Evolutionary conservation across 2,113 vertebrate genomes (phyloP).

Genomic region (Atlantisia rogersi): DNA sequence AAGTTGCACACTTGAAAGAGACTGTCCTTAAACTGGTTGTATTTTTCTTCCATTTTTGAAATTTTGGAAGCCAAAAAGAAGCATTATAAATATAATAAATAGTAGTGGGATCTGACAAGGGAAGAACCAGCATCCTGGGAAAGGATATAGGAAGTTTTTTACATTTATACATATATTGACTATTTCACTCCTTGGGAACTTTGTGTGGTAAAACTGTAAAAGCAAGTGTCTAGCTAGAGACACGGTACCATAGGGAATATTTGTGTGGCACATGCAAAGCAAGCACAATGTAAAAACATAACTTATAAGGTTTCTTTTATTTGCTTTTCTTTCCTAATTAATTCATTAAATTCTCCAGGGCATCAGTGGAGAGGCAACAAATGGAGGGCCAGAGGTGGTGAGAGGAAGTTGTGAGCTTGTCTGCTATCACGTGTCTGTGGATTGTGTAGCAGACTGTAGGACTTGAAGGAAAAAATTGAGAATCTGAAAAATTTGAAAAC

Average conservation of each 20-base stretch:
- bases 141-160: not conserved
- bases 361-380: not conserved
- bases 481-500: not conserved
- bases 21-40: not conserved
- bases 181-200: not conserved
- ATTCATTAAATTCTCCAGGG: not conserved
- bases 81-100: not conserved
- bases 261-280: not conserved
- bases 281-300: not conserved
- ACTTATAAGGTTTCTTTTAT: not conserved
- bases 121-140: not conserved
- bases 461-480: not conserved
- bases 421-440: not conserved
- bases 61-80: not conserved
- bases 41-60: not conserved
- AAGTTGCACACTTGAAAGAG: not conserved
- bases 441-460: not conserved
- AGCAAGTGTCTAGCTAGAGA: not conserved
- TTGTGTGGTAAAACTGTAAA: not conserved
- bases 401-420: not conserved
- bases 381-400: not conserved
- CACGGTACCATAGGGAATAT: not conserved
- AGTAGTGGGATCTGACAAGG: not conserved
- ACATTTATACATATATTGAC: not conserved
- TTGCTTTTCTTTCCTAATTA: not conserved